Percentiles rank a stretch among this genome's conserved stretches.
Evolutionary conservation across 2,888 invertebrate genomes (phyloP).

Genomic region (Agrotis puta): DNA sequence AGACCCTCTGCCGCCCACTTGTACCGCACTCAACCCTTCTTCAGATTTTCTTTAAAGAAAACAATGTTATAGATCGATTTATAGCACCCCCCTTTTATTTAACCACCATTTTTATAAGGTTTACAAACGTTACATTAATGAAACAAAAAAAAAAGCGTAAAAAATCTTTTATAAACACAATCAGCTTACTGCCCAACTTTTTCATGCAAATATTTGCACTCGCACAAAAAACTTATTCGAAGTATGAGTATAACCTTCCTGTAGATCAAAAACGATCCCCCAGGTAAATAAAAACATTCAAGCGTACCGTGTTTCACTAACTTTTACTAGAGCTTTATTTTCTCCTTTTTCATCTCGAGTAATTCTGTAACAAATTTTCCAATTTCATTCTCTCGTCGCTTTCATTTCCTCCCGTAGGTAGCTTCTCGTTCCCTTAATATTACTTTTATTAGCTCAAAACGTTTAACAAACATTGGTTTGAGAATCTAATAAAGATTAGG

Average conservation of each 20-base stretch:
- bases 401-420: conserved; percentile 88
- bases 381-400: conserved; percentile 90
- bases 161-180: conserved; percentile 8
- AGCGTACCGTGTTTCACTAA: conserved; percentile 76
- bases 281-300: conserved; percentile 71
- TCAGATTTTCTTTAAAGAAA: neutral
- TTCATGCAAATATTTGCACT: conserved; percentile 28
- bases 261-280: conserved; percentile 66
- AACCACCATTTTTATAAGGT: neutral
- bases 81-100: neutral
- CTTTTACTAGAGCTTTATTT: conserved; percentile 85
- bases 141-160: neutral
- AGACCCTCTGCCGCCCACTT: too few relatives aligned
- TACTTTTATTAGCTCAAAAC: conserved; percentile 90
- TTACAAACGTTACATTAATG: neutral
- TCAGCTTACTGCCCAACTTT: conserved; percentile 23
- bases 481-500: conserved; percentile 85
- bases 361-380: conserved; percentile 90
- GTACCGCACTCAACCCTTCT: neutral
- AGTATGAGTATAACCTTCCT: conserved; percentile 44
- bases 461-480: conserved; percentile 89
- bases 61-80: neutral
- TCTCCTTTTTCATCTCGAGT: conserved; percentile 85
- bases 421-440: conserved; percentile 85
- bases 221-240: conserved; percentile 13